Base-by-base conservation (phyloP, 2,797 vertebrate genomes). In the Lophius americanus region DNA sequence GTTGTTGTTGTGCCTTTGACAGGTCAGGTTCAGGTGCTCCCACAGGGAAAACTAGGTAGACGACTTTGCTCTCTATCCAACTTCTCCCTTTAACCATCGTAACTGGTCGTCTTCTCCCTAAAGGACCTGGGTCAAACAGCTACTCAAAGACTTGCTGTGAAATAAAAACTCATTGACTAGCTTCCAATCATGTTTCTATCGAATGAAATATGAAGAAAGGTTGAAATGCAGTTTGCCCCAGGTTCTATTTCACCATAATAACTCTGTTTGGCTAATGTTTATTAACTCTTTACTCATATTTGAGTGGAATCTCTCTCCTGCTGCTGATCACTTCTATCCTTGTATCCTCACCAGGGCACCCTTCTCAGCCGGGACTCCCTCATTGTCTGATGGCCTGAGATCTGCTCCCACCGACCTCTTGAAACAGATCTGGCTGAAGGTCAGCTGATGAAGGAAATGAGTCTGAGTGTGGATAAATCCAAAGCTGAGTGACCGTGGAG, bases 311-410 rank as follows among this genome's bases (percentile, higher is more conserved):
- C 53, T 48, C 7, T 48, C 5, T 23, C 32, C 5, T 55, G n/a
- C 46, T 58, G 9, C 64, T 69, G 33, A n/a, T 35, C 51, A 49
- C 46, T 11, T 51, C 47, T 7, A 36, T 59, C 6, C 10, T 43
- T 46, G 48, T 37, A 9, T 76, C 61, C 51, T 66, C 71, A 71
- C 48, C 88, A 93, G 92, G 86, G 51, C 84, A 93, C 91, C 4
- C 90, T 93, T 5, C 93, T 93, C 56, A 93, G 91, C 80, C 81
- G 93, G 74, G 93, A 93, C 64, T 93, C 92, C 10, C 93, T 94
- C 68, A 89, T 92, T 51, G 92, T 94, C 49, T 94, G 35, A 63
- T 92, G 51, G 92, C 93, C 49, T 94, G 35, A 63, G 37, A 59
- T 52, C n/a, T 59, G 13, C 62, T 43, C 41, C 47, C 68, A n/a